Base-by-base conservation (phyloP, 2,113 vertebrate genomes). In the Callocephalon fimbriatum region DNA sequence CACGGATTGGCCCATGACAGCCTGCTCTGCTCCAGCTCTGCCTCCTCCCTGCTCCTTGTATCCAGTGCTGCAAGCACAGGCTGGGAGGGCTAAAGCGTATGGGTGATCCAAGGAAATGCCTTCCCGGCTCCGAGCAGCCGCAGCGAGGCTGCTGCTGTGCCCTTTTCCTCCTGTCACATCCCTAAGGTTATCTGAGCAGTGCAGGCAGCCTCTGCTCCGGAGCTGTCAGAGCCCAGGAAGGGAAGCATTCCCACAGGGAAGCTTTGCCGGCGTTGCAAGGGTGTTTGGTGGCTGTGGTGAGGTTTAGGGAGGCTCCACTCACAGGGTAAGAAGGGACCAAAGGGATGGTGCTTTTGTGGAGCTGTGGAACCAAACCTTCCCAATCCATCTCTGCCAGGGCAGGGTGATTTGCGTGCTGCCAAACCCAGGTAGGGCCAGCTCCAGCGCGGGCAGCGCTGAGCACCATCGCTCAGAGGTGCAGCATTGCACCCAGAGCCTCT, bases 1-100 rank as follows among this genome's bases (percentile, higher is more conserved):
- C 22, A 6, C 1, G 2, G 37, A 2, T 31, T 3, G 3, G 37
- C 20, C 71, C 2, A 0, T 21, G 37, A 3, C 13, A 12, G 48
- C 50, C 72, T 38, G 56, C 40, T 78, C 72, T 38, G 56, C 40
- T 78, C 76, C 23, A 8, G 80, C 54, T 26, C 47, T 66, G 83
- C 51, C 17, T 56, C 15, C 35, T 87, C 22, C 18, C 54, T 0
- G 7, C 15, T 78, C 17, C 84, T 21, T 2, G 53, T 19, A 7
- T 47, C 17, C 76, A 8, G 38, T 1, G 67, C 47, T 20, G 48
- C 2, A 5, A n/a, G 50, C 2, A 1, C 4, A 10, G n/a, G 47
- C 19, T 2, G 4, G 14, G 21, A 2, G 0, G 37, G 37, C 70
- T 23, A 18, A 26, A 54, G 48, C 59, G 17, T 54, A 45, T 2